Base-by-base conservation (phyloP, 2,797 vertebrate genomes). In the Pagetopsis macropterus region DNA sequence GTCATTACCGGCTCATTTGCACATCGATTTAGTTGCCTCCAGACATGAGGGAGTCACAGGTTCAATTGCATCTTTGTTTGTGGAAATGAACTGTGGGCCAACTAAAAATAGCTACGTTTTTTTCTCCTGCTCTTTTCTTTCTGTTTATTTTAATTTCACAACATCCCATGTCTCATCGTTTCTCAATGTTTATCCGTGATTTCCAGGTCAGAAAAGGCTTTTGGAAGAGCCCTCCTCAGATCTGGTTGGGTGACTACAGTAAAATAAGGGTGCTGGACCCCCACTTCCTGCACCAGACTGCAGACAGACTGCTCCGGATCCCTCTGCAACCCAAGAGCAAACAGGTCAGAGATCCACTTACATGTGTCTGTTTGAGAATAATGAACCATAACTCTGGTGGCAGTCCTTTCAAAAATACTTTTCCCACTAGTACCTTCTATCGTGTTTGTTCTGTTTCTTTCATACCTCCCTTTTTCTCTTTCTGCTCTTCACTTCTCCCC, bases 151-250 rank as follows among this genome's bases (percentile, higher is more conserved):
- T 2, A 45, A 0, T 51, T 52, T 23, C 19, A 48, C 40, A 74
- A 54, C 37, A 79, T 31, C 51, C 33, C 10, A 31, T 7, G 8
- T 64, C 52, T 73, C 55, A 69, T 81, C 48, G 19, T 19, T 37
- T 5, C 3, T 62, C 33, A 56, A 0, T 84, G 37, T 75, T 56
- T 52, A 4, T 78, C 8, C 78, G n/a, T 75, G 4, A 51, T 19
- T 58, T 66, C 27, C 73, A 95, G 98, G 92, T 96, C 10, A 94
- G 89, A 33, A 97, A 96, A 73, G 98, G 97, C 40, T 99, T 98
- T 88, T 98, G 97, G 98, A 98, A 95, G 55, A 95, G 95, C 60
- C 97, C 97, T 9, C 97, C 98, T 0, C 86, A 96, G 83, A 95
- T 98, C 87, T 98, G 97, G 98, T 89, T 96, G 0, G 97, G 95